Conservation (phyloP, 2,113 vertebrate species). For the Mohoua ochrocephala region DNA sequence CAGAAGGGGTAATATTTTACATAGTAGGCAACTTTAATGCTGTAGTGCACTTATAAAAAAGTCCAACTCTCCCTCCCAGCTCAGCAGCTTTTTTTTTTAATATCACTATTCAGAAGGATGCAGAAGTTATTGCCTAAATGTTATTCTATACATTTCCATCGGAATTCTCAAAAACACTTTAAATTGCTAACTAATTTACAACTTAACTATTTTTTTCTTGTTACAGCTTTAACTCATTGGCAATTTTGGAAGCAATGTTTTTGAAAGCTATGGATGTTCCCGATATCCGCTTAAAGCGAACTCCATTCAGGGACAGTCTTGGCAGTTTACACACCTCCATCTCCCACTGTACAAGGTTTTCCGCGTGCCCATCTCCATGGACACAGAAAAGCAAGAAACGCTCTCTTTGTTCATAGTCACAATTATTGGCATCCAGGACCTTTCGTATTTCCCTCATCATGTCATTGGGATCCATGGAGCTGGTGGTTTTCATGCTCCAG, state of each 20-base stretch:
- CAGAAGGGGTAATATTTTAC: slow-evolving; percentile 78
- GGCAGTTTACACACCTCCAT: slow-evolving; percentile 99
- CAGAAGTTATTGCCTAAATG: slow-evolving; percentile 96
- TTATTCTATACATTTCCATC: slow-evolving; percentile 90
- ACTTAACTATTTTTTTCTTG: slow-evolving; percentile 80
- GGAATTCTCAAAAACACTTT: slow-evolving; percentile 81
- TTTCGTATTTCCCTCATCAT: slow-evolving; percentile 98
- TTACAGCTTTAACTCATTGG: slow-evolving; percentile 99
- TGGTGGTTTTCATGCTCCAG: slow-evolving; percentile 99
- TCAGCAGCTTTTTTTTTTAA: slow-evolving; percentile 77
- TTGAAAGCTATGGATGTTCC: slow-evolving; percentile 99
- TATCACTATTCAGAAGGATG: slow-evolving; percentile 86
- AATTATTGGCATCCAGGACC: slow-evolving; percentile 96
- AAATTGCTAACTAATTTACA: slow-evolving; percentile 94
- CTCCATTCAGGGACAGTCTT: slow-evolving; percentile 96
- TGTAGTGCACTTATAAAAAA: slow-evolving; percentile 84
- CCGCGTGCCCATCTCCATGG: slow-evolving; percentile 89
- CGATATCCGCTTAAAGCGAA: slow-evolving; percentile 97
- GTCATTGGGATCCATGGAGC: slow-evolving; percentile 92
- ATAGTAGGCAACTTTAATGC: slow-evolving; percentile 81
- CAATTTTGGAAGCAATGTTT: slow-evolving; percentile 99
- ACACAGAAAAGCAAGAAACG: slow-evolving; percentile 95
- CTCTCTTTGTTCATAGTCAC: slow-evolving; percentile 96
- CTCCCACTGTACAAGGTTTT: slow-evolving; percentile 97
- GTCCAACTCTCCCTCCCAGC: slow-evolving; percentile 76